Percentiles rank a stretch among this genome's conserved stretches.
These are phyloP conservation scores for Macrochelys suwanniensis DNA, from an alignment of 2,797 vertebrate genomes.

Conservation along the genomic window DNA sequence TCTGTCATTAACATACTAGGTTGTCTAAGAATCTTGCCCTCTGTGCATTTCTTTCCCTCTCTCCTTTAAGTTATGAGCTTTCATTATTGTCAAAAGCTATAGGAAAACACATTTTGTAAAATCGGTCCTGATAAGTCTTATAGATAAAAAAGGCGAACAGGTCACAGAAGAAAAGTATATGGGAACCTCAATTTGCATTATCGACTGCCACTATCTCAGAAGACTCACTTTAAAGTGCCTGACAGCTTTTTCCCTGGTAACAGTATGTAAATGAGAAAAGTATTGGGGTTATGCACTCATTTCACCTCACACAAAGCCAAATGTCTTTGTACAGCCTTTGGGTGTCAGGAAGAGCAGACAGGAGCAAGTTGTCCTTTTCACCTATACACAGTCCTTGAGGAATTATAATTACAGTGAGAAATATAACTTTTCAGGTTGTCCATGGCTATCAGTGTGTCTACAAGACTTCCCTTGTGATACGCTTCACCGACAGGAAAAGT, in stretches of 20 bases:
- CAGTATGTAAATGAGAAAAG: conserved; percentile 29
- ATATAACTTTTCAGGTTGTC: neutral
- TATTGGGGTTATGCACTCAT: conserved; percentile 9
- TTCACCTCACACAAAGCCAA: conserved; percentile 35
- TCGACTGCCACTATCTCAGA: conserved; percentile 9
- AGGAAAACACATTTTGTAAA: conserved; percentile 35
- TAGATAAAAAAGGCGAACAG: conserved; percentile 34
- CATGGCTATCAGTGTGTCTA: neutral
- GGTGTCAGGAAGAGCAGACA: conserved; percentile 23
- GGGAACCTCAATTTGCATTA: conserved; percentile 67
- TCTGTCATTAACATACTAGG: conserved; percentile 29
- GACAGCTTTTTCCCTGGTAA: neutral
- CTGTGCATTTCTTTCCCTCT: conserved; percentile 23
- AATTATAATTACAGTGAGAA: conserved; percentile 2
- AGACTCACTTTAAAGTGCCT: conserved; percentile 11
- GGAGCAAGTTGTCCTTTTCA: conserved; percentile 17
- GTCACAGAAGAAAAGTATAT: conserved; percentile 42
- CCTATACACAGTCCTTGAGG: neutral
- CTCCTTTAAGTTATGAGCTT: conserved; percentile 30
- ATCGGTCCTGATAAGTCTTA: conserved; percentile 30
- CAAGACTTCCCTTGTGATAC: conserved; percentile 5
- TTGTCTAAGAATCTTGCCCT: conserved; percentile 26
- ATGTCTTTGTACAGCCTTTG: neutral
- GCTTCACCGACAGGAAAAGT: neutral
- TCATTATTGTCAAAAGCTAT: conserved; percentile 41